Conservation (phyloP, 1,140 invertebrate genomes). For the Heliconius eleuchia region DNA sequence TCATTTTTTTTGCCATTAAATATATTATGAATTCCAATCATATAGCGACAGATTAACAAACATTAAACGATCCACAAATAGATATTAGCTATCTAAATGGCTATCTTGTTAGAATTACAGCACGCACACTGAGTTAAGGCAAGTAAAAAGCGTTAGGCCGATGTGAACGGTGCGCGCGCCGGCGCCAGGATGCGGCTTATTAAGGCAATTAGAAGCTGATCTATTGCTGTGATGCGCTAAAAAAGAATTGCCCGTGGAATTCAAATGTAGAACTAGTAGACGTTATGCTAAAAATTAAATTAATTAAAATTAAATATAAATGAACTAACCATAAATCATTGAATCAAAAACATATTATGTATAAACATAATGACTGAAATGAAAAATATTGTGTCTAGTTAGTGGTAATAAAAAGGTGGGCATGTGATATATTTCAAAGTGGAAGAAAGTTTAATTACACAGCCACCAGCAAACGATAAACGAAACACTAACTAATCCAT, state of each 20-base stretch:
- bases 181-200: constrained; percentile 60
- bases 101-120: constrained; percentile 32
- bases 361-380: background rate
- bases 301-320: background rate
- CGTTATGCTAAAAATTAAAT: background rate
- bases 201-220: constrained; percentile 68
- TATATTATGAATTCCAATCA: constrained; percentile 7
- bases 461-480: constrained; percentile 30
- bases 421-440: constrained; percentile 12
- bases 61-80: constrained; percentile 17
- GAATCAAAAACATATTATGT: background rate
- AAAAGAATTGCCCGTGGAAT: constrained; percentile 24
- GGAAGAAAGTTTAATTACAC: constrained; percentile 24
- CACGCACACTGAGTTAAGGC: constrained; percentile 22
- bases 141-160: constrained; percentile 39
- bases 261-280: constrained; percentile 19
- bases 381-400: background rate
- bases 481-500: constrained; percentile 39
- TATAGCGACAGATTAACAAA: constrained; percentile 3
- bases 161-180: constrained; percentile 42
- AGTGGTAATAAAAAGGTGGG: background rate
- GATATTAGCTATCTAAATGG: constrained; percentile 21
- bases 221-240: constrained; percentile 43
- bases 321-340: background rate
- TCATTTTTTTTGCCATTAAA: background rate